phyloP scores from a whole-genome alignment of 2,797 vertebrate genomes.

The Thaleichthys pacificus region DNA sequence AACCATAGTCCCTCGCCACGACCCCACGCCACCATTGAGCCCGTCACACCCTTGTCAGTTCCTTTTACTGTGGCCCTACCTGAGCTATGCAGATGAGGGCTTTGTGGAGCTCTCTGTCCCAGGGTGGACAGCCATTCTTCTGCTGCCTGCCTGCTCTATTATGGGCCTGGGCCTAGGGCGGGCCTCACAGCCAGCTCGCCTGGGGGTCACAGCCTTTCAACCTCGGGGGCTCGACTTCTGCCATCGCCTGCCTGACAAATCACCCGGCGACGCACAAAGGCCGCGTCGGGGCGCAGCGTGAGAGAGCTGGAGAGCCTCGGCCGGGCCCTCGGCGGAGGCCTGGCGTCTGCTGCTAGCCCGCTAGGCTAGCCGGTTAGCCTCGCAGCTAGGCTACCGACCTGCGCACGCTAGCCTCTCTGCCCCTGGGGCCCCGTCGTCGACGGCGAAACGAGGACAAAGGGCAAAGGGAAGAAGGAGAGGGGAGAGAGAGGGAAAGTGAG shows the following conservation, averaged over 20 bases:
- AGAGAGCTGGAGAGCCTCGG: slow-evolving; percentile 71
- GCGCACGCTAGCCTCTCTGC: slow-evolving; percentile 26
- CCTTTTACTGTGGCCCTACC: slow-evolving; percentile 95
- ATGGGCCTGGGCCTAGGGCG: slow-evolving; percentile 83
- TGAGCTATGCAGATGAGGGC: slow-evolving; percentile 96
- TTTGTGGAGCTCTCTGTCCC: slow-evolving; percentile 81
- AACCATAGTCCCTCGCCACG: slow-evolving; percentile 12
- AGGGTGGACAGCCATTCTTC: slow-evolving; percentile 84
- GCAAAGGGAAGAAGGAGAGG: slow-evolving; percentile 44
- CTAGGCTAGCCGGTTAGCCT: slow-evolving; percentile 34
- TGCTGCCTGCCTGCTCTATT: slow-evolving; percentile 77
- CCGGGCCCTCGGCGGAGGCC: slow-evolving; percentile 46
- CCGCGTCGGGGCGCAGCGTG: slow-evolving; percentile 81
- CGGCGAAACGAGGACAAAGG: slow-evolving; percentile 84
- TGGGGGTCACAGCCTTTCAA: slow-evolving; percentile 99
- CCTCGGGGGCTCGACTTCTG: slow-evolving; percentile 98
- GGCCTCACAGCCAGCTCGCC: slow-evolving; percentile 84
- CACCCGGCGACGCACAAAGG: slow-evolving; percentile 87
- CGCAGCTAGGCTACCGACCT: slow-evolving; percentile 42
- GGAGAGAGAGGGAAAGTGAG: slow-evolving; percentile 56
- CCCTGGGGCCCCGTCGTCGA: slow-evolving; percentile 62
- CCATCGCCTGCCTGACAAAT: slow-evolving; percentile 99
- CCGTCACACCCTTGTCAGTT: slow-evolving; percentile 97
- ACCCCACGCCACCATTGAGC: slow-evolving; percentile 77
- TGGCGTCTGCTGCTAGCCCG: slow-evolving; percentile 80